A percentile compares a stretch with the other conserved stretches of the same genome.
These are phyloP conservation scores for Limosa lapponica DNA, from an alignment of 2,797 vertebrate species.

Conservation along the genomic window DNA sequence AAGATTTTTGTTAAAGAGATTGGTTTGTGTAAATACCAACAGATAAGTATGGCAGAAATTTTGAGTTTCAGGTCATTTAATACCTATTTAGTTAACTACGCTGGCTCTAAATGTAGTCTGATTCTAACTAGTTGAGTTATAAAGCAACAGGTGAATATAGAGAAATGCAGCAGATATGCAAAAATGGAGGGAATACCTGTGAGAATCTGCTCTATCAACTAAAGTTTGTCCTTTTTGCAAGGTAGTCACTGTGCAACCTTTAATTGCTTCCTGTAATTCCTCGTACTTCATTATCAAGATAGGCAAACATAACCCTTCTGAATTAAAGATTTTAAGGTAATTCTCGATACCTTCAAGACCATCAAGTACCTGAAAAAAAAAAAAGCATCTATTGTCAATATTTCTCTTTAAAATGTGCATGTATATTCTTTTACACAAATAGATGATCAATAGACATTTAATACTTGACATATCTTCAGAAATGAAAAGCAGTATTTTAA, in stretches of 20 bases:
- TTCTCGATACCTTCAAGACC: conserved; percentile 79
- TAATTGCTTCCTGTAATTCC: conserved; percentile 77
- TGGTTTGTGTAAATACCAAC: neutral
- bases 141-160: neutral
- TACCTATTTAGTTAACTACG: neutral
- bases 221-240: conserved; percentile 81
- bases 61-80: neutral
- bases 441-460: neutral
- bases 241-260: conserved; percentile 70
- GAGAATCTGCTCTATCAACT: conserved; percentile 75
- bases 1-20: neutral
- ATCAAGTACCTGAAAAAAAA: conserved; percentile 80
- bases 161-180: neutral
- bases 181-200: conserved; percentile 73
- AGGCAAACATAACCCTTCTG: conserved; percentile 72
- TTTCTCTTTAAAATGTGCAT: conserved; percentile 24
- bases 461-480: neutral
- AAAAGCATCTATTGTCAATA: conserved; percentile 13
- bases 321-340: conserved; percentile 76
- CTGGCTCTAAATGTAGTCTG: neutral
- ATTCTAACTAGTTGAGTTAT: neutral
- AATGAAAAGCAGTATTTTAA: neutral
- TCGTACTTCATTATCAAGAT: conserved; percentile 74
- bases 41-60: neutral
- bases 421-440: neutral